Evolutionary conservation across 2,888 invertebrate species (phyloP), one percentile per base, ranked within the genome.

Genomic region (Microplitis manilae): DNA sequence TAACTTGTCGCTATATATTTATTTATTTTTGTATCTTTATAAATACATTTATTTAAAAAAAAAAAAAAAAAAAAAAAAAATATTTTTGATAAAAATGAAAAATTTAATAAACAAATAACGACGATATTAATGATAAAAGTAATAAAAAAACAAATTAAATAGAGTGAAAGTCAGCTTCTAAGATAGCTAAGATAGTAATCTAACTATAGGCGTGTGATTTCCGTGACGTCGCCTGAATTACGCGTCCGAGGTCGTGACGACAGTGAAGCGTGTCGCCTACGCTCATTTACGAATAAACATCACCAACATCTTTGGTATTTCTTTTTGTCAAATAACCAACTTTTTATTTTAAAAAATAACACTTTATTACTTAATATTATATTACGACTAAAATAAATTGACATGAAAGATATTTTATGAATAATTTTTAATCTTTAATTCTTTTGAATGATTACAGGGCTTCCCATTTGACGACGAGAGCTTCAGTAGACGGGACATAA

Each of bases 391-490:
- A 9, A 20, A 20, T 20, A 13, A 67, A 20, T 61, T 7, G 7
- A 20, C 9, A 17, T 4, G 0, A 73, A 73, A 40, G n/a, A 73
- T 39, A 17, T 39, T 38, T 68, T 7, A n/a, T 71, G 5, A 67
- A 67, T 39, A 7, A 68, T 40, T 67, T 4, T 13, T 40, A n/a
- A 67, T 39, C 1, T 20, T 20, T 20, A 1, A 1, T 20, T 20
- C 68, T 41, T 76, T 76, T 78, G 30, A 30, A 39, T 79, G 82
- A 59, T 87, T 87, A 77, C 85, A 90, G 87, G 94, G 94, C 81
- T 94, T 94, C 85, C 94, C 94, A 81, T 94, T 94, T 88, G 94
- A 94, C 87, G 89, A 89, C 78, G 91, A 92, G 83, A 91, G 91
- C 76, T 91, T 93, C 79, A 91, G 92, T 87, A 90, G 90, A 7